phyloP scores from a whole-genome alignment of 1,140 invertebrate species.

The Notospermus geniculatus region DNA sequence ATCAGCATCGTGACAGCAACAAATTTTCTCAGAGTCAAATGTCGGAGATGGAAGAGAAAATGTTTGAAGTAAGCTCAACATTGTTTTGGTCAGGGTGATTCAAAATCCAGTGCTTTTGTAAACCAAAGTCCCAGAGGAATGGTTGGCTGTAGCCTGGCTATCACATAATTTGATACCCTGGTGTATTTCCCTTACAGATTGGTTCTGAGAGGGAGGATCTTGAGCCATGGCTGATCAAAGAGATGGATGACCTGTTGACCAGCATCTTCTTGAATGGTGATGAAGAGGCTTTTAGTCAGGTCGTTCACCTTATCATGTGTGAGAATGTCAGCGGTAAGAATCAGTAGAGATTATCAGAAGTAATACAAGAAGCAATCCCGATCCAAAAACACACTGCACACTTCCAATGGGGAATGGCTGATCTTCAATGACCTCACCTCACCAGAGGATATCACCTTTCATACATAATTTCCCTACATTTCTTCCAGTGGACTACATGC shows the following conservation, averaged over 20 bases:
- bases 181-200: slow-evolving; percentile 20
- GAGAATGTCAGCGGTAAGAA: slow-evolving; percentile 65
- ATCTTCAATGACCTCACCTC: no score
- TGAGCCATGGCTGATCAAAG: slow-evolving; percentile 59
- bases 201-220: slow-evolving; percentile 59
- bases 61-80: no score
- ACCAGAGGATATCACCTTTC: no score
- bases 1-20: not conserved
- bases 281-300: slow-evolving; percentile 67
- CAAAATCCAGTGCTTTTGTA: no score
- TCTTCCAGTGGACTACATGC: slow-evolving; percentile 59
- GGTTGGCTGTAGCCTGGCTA: no score
- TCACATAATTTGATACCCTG: no score
- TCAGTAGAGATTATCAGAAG: no score
- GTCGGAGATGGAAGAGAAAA: not conserved
- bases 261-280: slow-evolving; percentile 64
- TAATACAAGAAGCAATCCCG: no score
- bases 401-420: no score
- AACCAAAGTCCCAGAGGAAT: no score
- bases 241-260: slow-evolving; percentile 65
- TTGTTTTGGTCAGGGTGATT: no score
- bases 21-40: not conserved
- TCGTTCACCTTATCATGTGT: slow-evolving; percentile 71
- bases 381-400: no score
- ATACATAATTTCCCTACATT: slow-evolving; percentile 6